Percentiles rank a stretch among this genome's conserved stretches.
phyloP scores from a whole-genome alignment of 2,113 vertebrate species.

The Pangasianodon gigas region DNA sequence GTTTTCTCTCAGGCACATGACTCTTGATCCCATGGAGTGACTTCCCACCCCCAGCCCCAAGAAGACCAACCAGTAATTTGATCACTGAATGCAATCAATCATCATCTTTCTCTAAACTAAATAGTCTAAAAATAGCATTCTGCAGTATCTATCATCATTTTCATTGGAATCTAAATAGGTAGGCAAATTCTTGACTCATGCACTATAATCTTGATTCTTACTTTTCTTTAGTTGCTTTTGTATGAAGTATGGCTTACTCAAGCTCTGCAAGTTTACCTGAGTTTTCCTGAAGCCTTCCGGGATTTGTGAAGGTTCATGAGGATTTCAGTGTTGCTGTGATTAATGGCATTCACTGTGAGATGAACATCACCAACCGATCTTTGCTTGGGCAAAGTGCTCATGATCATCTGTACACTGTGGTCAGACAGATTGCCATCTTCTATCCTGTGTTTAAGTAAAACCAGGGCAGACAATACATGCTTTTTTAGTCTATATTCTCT shows the following conservation, averaged over 20 bases:
- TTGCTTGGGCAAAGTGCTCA: constrained; percentile 9
- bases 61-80: no score
- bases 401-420: constrained; percentile 31
- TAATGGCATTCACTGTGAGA: constrained; percentile 18
- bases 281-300: background rate
- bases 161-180: no score
- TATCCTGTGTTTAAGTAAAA: background rate
- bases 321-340: background rate
- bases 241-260: background rate
- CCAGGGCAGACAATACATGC: background rate
- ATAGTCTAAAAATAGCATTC: background rate
- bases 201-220: no score
- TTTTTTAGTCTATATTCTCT: background rate
- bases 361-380: constrained; percentile 23
- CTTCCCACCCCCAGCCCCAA: no score
- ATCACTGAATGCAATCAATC: no score
- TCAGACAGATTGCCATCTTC: constrained; percentile 32
- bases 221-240: background rate
- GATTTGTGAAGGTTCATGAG: background rate
- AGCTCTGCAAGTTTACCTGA: constrained; percentile 7
- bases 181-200: no score
- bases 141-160: background rate
- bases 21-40: no score
- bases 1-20: no score
- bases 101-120: background rate